These are phyloP conservation scores for Augochlora pura DNA, from an alignment of 1,140 invertebrate genomes.

Conservation along the genomic window DNA sequence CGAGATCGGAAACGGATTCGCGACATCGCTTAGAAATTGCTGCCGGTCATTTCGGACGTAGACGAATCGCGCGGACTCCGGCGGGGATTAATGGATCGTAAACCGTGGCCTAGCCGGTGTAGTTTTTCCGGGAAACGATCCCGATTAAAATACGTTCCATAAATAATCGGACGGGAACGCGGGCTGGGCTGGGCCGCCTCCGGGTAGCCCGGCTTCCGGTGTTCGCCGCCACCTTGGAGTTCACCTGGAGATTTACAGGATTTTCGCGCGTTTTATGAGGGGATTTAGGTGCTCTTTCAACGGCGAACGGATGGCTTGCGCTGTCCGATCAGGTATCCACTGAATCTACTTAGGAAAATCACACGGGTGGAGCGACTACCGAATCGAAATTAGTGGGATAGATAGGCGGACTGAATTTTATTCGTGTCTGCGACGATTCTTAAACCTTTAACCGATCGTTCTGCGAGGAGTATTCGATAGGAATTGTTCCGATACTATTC, in stretches of 20 bases:
- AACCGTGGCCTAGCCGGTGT: background rate
- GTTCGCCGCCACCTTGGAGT: background rate
- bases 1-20: background rate
- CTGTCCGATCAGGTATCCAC: too few species aligned
- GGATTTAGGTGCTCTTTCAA: too few species aligned
- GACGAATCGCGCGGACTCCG: background rate
- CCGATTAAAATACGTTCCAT: background rate
- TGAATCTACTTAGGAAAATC: too few species aligned
- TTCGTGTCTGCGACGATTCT: too few species aligned
- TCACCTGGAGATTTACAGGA: background rate
- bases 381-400: too few species aligned
- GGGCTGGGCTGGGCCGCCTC: background rate
- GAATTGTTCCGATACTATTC: too few species aligned
- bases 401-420: too few species aligned
- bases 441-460: too few species aligned
- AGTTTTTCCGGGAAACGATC: background rate
- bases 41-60: background rate
- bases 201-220: background rate
- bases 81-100: conserved; percentile 5
- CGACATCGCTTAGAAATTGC: background rate
- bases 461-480: too few species aligned
- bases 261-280: too few species aligned
- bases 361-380: too few species aligned
- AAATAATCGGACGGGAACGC: background rate
- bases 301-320: too few species aligned